Evolutionary conservation across 2,113 vertebrate genomes (phyloP).

Genomic region (Diadophis punctatus): DNA sequence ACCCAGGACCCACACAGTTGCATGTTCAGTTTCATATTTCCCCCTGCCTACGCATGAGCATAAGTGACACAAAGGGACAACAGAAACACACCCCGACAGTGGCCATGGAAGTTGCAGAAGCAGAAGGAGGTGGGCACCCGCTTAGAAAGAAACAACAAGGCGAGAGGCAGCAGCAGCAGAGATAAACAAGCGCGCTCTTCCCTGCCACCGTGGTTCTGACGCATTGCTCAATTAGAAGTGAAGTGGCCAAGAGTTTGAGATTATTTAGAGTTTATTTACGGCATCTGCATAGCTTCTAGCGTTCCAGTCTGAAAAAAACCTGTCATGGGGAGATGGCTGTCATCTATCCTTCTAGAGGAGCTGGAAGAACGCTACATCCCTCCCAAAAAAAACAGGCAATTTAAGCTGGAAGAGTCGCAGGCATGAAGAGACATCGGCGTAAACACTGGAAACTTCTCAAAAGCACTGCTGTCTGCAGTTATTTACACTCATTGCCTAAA

Average conservation of each 20-base stretch:
- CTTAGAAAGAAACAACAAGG: not conserved
- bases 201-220: not conserved
- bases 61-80: not conserved
- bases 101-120: not conserved
- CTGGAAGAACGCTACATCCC: not conserved
- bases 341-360: not conserved
- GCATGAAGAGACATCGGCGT: not conserved
- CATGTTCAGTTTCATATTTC: not conserved
- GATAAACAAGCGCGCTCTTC: not conserved
- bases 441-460: not conserved
- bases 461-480: not conserved
- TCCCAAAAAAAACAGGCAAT: not conserved
- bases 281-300: not conserved
- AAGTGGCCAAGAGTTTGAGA: not conserved
- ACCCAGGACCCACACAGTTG: not conserved
- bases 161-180: not conserved
- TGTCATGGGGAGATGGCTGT: not conserved
- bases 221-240: not conserved
- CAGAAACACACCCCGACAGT: not conserved
- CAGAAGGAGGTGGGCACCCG: not conserved
- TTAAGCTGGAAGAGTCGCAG: not conserved
- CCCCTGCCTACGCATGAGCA: not conserved
- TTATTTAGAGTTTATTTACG: conserved; percentile 3
- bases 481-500: not conserved
- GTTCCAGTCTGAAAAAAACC: not conserved